Evolutionary conservation across 2,113 vertebrate genomes (phyloP), one percentile per base, ranked within the genome.

Genomic region (Peromyscus maniculatus): DNA sequence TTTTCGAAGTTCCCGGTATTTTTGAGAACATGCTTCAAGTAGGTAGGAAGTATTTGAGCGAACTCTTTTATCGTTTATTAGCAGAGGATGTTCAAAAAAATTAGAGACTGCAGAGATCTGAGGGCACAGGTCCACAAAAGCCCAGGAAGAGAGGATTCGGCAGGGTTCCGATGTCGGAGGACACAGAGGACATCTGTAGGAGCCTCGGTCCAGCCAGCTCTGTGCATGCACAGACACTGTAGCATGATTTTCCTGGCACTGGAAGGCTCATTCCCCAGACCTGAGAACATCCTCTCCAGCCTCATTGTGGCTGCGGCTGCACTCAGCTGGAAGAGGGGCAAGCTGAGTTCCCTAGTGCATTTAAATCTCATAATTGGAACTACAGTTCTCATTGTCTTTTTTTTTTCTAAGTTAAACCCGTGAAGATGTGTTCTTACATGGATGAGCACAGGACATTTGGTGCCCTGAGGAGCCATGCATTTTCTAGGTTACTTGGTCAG

Each of bases 241-340:
- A 93, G 91, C 96, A 96, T 9, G 84, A 96, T 97, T 98, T 97
- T 98, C 97, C 98, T 98, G 97, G 98, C 98, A 95, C 91, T 22
- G 64, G 1, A 21, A 49, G 5, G 77, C 16, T 97, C 97, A 97
- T 98, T 98, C 98, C 98, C 87, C 75, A 49, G 93, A 79, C 83
- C 95, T 98, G 97, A 98, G 97, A 93, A 92, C 97, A 97, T 83
- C 96, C 69, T 93, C 97, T 36, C 39, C 87, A 39, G 39, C 75
- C 90, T 93, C 71, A 91, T 0, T 75, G 95, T 92, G 22, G 57
- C 91, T 21, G 55, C 26, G 52, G 93, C 94, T 88, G n/a, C 52
- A 17, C 64, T 94, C 3, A 26, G 46, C 91, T 1, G 33, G 74
- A 93, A 96, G 67, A 52, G 22, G 19, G 49, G 43, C 15, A 28